Percentiles rank a stretch among this genome's conserved stretches.
These are phyloP conservation scores for Araneus ventricosus DNA, from an alignment of 1,140 invertebrate species.

Conservation along the genomic window DNA sequence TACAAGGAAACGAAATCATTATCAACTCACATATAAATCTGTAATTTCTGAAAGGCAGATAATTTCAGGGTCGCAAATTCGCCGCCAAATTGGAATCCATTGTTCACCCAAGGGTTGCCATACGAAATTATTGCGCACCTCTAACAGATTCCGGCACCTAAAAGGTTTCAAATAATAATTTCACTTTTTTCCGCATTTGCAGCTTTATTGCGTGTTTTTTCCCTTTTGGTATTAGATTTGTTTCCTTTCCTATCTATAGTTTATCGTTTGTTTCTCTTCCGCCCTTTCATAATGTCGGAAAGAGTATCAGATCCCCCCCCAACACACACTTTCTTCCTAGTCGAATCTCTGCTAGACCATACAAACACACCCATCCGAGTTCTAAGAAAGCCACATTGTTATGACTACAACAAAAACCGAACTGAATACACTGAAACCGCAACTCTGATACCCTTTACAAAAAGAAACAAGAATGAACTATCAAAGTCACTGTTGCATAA, in stretches of 20 bases:
- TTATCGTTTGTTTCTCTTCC: background rate
- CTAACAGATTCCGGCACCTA: background rate
- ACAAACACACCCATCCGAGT: background rate
- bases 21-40: background rate
- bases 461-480: too few relatives aligned
- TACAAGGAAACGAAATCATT: background rate
- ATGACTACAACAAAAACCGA: background rate
- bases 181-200: background rate
- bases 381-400: background rate
- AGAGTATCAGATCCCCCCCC: too few relatives aligned
- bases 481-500: too few relatives aligned
- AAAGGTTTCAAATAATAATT: background rate
- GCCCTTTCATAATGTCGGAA: too few relatives aligned
- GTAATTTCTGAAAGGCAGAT: background rate
- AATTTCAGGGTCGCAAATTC: background rate
- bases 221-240: background rate
- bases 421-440: background rate
- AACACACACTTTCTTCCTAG: too few relatives aligned
- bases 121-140: background rate
- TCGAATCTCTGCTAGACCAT: too few relatives aligned
- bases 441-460: background rate
- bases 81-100: background rate
- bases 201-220: background rate
- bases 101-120: slow-evolving; percentile 13
- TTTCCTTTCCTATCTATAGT: background rate